Conservation (phyloP, 2,113 vertebrate species). For the Trematomus loennbergii region DNA sequence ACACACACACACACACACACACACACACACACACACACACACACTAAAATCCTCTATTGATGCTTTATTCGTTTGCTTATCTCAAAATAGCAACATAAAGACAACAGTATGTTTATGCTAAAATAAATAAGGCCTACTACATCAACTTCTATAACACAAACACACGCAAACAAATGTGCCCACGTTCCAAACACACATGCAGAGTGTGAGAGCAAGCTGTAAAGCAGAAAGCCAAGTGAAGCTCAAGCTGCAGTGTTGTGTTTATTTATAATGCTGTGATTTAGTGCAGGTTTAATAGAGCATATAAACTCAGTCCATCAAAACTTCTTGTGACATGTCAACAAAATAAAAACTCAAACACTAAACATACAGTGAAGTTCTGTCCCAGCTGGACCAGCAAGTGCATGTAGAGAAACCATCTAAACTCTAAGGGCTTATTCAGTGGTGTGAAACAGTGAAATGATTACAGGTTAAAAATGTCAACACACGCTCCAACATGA, state of each 20-base stretch:
- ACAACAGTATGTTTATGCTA: neutral
- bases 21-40: neutral
- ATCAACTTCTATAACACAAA: constrained; percentile 26
- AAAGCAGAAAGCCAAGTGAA: constrained; percentile 62
- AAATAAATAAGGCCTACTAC: neutral
- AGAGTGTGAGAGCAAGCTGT: constrained; percentile 67
- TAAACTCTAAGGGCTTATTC: constrained; percentile 55
- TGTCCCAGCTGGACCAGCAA: constrained; percentile 31
- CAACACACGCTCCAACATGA: constrained; percentile 20
- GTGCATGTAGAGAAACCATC: constrained; percentile 18
- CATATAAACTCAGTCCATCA: constrained; percentile 17
- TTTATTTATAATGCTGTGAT: constrained; percentile 50
- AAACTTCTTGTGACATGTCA: constrained; percentile 11
- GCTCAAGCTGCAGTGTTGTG: constrained; percentile 50
- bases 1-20: constrained; percentile 20
- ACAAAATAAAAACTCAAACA: constrained; percentile 29
- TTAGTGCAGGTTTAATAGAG: constrained; percentile 41
- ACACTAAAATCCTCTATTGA: constrained; percentile 1
- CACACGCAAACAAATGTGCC: constrained; percentile 43
- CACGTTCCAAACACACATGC: constrained; percentile 61
- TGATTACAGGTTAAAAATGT: constrained; percentile 59
- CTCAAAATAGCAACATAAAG: constrained; percentile 8
- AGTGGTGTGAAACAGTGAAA: constrained; percentile 43
- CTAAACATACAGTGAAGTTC: constrained; percentile 34
- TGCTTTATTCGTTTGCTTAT: neutral